phyloP scores from a whole-genome alignment of 2,888 invertebrate genomes.

The Ditula angustiorana region DNA sequence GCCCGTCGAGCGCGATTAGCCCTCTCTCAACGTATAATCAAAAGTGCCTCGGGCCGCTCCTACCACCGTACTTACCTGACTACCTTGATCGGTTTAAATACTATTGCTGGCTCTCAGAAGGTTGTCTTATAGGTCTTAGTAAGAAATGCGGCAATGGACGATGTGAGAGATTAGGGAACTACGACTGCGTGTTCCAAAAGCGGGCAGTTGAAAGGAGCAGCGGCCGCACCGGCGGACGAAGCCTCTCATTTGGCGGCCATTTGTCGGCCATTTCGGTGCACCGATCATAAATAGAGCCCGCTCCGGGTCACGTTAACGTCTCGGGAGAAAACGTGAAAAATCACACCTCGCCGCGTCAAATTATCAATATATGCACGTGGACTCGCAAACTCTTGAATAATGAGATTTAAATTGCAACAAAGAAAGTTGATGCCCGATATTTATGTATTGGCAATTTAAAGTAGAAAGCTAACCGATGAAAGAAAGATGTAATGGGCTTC shows the following conservation, averaged over 20 bases:
- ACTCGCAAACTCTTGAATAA: conserved; percentile 37
- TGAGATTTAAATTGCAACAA: conserved; percentile 40
- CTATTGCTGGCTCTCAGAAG: conserved; percentile 53
- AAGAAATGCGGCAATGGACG: conserved; percentile 46
- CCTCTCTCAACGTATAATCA: conserved; percentile 85
- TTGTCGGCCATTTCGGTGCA: conserved; percentile 85
- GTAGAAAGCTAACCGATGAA: conserved; percentile 13
- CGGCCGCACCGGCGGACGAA: conserved; percentile 78
- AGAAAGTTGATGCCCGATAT: conserved; percentile 22
- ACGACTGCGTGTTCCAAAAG: conserved; percentile 59
- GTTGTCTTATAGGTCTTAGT: neutral
- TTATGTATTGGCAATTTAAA: conserved; percentile 28
- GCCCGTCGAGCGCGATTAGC: conserved; percentile 85
- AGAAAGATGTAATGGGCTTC: neutral
- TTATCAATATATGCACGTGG: conserved; percentile 59
- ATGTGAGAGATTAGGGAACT: conserved; percentile 9
- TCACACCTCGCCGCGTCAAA: conserved; percentile 81
- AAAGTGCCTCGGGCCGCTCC: conserved; percentile 78
- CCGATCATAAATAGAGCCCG: conserved; percentile 84
- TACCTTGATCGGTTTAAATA: conserved; percentile 40
- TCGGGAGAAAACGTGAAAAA: conserved; percentile 82
- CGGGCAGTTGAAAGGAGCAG: conserved; percentile 67
- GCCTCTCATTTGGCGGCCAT: conserved; percentile 85
- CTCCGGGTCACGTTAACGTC: conserved; percentile 82
- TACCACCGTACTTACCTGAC: conserved; percentile 52